A percentile compares a stretch with the other conserved stretches of the same genome.
These are phyloP conservation scores for Drosophila ohnishii DNA, from an alignment of 1,140 invertebrate genomes.

Conservation along the genomic window DNA sequence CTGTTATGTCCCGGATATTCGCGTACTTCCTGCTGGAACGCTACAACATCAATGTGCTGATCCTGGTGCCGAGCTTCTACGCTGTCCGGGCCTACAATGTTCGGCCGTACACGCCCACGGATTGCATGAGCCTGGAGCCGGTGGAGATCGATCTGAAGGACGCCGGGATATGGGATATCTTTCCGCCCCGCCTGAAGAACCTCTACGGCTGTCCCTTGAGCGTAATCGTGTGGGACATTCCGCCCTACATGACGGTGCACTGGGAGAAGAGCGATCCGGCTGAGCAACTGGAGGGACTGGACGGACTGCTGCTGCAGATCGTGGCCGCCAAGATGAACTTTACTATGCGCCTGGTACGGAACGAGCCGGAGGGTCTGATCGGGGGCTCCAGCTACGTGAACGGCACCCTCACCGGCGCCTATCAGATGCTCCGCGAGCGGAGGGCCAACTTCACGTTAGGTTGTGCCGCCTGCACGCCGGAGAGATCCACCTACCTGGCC, in stretches of 20 bases:
- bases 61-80: conserved; percentile 22
- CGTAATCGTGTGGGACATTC: conserved; percentile 56
- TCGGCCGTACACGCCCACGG: conserved; percentile 28
- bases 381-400: conserved; percentile 49
- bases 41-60: conserved; percentile 50
- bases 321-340: conserved; percentile 54
- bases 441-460: conserved; percentile 55
- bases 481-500: conserved; percentile 30
- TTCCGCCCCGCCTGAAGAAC: conserved; percentile 45
- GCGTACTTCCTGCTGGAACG: conserved; percentile 40
- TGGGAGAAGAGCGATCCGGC: background rate
- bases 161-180: conserved; percentile 9
- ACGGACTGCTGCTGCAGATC: conserved; percentile 42
- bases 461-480: conserved; percentile 50
- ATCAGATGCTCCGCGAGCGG: conserved; percentile 43
- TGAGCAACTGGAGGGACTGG: conserved; percentile 38
- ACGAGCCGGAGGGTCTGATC: conserved; percentile 46
- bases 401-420: conserved; percentile 65
- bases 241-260: conserved; percentile 44
- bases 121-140: conserved; percentile 17
- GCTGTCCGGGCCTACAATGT: conserved; percentile 23
- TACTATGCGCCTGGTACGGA: conserved; percentile 24
- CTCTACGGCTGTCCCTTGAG: conserved; percentile 52
- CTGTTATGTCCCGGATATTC: conserved; percentile 48
- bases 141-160: background rate